Evolutionary conservation across 2,113 vertebrate genomes (phyloP).

Genomic region (Amia ocellicauda): DNA sequence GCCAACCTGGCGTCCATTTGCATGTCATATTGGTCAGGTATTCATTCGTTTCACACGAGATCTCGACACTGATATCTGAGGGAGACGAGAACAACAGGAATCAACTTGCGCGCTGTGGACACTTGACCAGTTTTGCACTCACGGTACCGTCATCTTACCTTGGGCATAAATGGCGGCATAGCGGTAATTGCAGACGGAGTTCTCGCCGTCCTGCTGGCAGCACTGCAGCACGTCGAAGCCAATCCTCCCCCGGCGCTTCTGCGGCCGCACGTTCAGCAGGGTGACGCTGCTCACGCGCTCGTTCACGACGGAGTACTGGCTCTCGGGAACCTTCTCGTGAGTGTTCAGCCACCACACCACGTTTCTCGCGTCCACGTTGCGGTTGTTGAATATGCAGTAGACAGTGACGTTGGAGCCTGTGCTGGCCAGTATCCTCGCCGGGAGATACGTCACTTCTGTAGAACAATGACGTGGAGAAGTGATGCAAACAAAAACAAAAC

Average conservation of each 20-base stretch:
- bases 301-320: constrained; percentile 67
- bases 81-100: background rate
- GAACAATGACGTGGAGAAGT: background rate
- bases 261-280: constrained; percentile 60
- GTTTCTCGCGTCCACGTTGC: constrained; percentile 51
- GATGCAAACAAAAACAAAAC: background rate
- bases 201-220: constrained; percentile 53
- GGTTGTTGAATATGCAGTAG: constrained; percentile 75
- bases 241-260: constrained; percentile 53
- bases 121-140: background rate
- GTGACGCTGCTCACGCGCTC: constrained; percentile 68
- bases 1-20: constrained; percentile 68
- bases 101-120: background rate
- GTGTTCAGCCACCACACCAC: constrained; percentile 82
- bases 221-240: constrained; percentile 75
- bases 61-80: constrained; percentile 70
- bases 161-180: constrained; percentile 83
- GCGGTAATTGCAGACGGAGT: constrained; percentile 55
- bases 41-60: constrained; percentile 80
- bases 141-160: constrained; percentile 52
- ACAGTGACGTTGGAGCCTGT: constrained; percentile 75
- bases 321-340: constrained; percentile 58
- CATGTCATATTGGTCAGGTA: constrained; percentile 80
- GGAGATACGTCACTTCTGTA: constrained; percentile 80
- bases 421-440: constrained; percentile 66